These are phyloP conservation scores for Gobio gobio DNA, from an alignment of 2,113 vertebrate genomes.

Conservation along the genomic window DNA sequence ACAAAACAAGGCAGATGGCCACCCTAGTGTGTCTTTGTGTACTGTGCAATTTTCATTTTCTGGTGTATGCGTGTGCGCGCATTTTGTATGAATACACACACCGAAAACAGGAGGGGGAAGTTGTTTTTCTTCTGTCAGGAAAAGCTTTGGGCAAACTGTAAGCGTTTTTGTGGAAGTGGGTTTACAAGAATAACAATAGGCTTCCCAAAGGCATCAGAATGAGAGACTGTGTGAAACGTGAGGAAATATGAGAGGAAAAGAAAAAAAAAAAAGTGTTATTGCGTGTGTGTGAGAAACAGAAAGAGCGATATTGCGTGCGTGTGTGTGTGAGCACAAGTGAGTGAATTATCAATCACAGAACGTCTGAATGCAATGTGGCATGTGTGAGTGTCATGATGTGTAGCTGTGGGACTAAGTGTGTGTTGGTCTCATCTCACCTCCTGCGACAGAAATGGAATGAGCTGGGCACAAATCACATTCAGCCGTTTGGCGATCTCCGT, in stretches of 20 bases:
- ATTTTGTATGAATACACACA: conserved; percentile 21
- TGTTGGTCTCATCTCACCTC: conserved; percentile 78
- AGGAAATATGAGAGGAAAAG: conserved; percentile 12
- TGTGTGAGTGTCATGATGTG: conserved; percentile 43
- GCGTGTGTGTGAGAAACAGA: conserved; percentile 12
- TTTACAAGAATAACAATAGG: conserved; percentile 18
- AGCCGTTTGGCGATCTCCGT: conserved; percentile 92
- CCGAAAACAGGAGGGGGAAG: conserved; percentile 9
- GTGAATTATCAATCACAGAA: conserved; percentile 26
- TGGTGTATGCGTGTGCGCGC: not conserved
- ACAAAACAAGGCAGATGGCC: conserved; percentile 52
- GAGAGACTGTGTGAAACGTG: conserved; percentile 6
- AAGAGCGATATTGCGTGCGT: not conserved
- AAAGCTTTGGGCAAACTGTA: conserved; percentile 14
- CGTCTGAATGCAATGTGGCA: conserved; percentile 37
- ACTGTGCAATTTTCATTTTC: not conserved
- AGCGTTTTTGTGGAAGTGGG: conserved; percentile 28
- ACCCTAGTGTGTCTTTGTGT: conserved; percentile 27
- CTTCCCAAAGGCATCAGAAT: conserved; percentile 20
- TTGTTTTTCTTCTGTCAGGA: conserved; percentile 37
- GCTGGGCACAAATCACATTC: conserved; percentile 92
- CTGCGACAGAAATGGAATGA: conserved; percentile 94
- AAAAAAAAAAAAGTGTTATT: not conserved
- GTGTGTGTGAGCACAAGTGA: not conserved
- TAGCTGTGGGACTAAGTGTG: conserved; percentile 48